Conservation (phyloP, 2,113 vertebrate species). For the Argyrosomus japonicus region DNA sequence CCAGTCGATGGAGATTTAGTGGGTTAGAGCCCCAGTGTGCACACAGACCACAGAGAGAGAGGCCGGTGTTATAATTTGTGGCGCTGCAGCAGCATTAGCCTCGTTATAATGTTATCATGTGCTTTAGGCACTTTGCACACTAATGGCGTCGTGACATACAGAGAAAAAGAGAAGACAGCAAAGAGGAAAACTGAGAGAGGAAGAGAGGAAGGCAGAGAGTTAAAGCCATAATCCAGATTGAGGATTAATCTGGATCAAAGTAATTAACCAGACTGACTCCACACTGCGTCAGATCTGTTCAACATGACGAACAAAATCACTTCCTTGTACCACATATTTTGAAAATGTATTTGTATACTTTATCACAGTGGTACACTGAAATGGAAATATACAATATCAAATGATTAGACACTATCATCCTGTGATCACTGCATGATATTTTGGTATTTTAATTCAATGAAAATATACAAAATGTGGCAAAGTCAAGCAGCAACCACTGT, state of each 20-base stretch:
- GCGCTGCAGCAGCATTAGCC: slow-evolving; percentile 6
- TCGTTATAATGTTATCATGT: slow-evolving; percentile 9
- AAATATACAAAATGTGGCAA: background rate
- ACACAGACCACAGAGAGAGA: background rate
- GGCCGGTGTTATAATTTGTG: slow-evolving; percentile 9
- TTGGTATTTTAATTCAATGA: background rate
- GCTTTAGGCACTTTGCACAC: background rate
- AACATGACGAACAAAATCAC: background rate
- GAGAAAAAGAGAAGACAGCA: background rate
- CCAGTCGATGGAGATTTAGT: background rate
- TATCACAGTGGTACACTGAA: background rate
- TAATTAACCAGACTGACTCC: slow-evolving; percentile 39
- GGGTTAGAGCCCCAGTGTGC: background rate
- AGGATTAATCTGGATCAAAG: slow-evolving; percentile 59
- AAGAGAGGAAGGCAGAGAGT: slow-evolving; percentile 25
- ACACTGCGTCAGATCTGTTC: background rate
- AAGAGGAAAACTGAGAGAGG: background rate
- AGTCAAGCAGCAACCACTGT: too few species aligned
- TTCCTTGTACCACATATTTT: background rate
- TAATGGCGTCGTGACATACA: background rate
- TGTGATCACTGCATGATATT: background rate
- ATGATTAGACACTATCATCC: background rate
- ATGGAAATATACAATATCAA: background rate
- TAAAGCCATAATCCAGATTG: slow-evolving; percentile 45
- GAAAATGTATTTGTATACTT: background rate